A percentile compares a stretch with the other conserved stretches of the same genome.
Evolutionary conservation across 1,140 invertebrate genomes (phyloP).

Genomic region (Papilio polyxenes): DNA sequence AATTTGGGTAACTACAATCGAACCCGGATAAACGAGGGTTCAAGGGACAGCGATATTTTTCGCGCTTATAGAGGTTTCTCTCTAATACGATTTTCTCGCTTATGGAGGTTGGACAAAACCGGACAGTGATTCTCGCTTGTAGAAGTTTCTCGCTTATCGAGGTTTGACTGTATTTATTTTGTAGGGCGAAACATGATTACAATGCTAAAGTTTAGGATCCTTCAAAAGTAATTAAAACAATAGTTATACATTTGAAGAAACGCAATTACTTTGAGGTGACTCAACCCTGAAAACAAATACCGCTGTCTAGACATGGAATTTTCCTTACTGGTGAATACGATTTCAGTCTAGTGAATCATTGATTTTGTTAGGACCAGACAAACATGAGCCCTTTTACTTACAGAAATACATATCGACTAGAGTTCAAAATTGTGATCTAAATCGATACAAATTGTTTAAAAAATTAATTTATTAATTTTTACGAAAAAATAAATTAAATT

Average conservation of each 20-base stretch:
- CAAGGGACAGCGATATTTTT: too few relatives aligned
- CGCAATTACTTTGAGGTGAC: neutral
- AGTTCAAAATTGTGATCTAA: neutral
- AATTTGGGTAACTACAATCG: too few relatives aligned
- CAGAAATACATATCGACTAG: neutral
- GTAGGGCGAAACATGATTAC: too few relatives aligned
- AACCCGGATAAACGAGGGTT: too few relatives aligned
- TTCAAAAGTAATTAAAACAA: neutral
- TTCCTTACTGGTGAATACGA: neutral
- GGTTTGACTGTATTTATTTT: too few relatives aligned
- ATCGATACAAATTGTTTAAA: neutral
- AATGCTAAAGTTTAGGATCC: too few relatives aligned
- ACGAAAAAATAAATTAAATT: too few relatives aligned
- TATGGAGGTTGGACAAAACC: too few relatives aligned
- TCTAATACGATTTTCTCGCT: too few relatives aligned
- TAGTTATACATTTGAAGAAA: neutral
- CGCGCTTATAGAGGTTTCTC: too few relatives aligned
- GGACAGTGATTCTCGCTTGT: too few relatives aligned
- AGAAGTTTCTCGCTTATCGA: too few relatives aligned
- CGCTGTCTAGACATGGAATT: constrained; percentile 18
- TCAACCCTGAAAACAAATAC: constrained; percentile 9
- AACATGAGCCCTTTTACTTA: neutral
- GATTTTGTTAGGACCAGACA: neutral
- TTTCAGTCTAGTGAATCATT: constrained; percentile 7
- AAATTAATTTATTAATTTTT: neutral